These are phyloP conservation scores for Nymphalis io DNA, from an alignment of 1,140 invertebrate species.

Conservation along the genomic window DNA sequence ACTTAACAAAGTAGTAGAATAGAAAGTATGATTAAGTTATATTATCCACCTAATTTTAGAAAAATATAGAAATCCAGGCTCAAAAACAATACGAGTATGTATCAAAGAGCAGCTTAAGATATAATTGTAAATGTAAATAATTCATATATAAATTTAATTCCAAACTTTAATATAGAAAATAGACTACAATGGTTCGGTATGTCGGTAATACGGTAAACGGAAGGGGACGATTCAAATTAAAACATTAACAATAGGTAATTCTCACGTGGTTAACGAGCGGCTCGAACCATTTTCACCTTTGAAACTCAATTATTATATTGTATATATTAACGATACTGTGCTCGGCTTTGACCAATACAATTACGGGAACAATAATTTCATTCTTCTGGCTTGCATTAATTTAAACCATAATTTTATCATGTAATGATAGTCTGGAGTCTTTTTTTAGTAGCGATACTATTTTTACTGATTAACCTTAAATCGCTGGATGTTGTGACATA, in stretches of 20 bases:
- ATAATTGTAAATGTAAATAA: neutral
- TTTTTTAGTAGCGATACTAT: neutral
- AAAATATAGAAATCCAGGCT: too few species aligned
- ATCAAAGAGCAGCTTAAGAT: neutral
- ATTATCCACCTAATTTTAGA: too few species aligned
- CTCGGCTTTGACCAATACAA: slow-evolving; percentile 44
- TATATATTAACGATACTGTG: slow-evolving; percentile 48
- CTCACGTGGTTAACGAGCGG: slow-evolving; percentile 67
- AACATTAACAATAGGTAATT: slow-evolving; percentile 78
- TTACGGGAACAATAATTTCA: slow-evolving; percentile 50
- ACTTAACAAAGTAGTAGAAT: too few species aligned
- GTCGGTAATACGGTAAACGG: slow-evolving; percentile 26
- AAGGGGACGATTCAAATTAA: slow-evolving; percentile 70
- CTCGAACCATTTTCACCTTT: slow-evolving; percentile 66
- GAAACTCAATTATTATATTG: slow-evolving; percentile 74
- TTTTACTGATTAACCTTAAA: neutral
- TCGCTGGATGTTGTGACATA: too few species aligned
- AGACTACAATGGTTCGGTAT: slow-evolving; percentile 16
- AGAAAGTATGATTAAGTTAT: too few species aligned
- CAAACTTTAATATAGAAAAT: slow-evolving; percentile 19
- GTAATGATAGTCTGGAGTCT: slow-evolving; percentile 1
- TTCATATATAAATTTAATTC: slow-evolving; percentile 7
- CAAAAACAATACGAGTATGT: neutral
- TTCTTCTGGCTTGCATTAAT: slow-evolving; percentile 28
- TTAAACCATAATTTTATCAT: slow-evolving; percentile 34